These are phyloP conservation scores for Ceratitis capitata DNA, from an alignment of 1,140 invertebrate species.

Conservation along the genomic window DNA sequence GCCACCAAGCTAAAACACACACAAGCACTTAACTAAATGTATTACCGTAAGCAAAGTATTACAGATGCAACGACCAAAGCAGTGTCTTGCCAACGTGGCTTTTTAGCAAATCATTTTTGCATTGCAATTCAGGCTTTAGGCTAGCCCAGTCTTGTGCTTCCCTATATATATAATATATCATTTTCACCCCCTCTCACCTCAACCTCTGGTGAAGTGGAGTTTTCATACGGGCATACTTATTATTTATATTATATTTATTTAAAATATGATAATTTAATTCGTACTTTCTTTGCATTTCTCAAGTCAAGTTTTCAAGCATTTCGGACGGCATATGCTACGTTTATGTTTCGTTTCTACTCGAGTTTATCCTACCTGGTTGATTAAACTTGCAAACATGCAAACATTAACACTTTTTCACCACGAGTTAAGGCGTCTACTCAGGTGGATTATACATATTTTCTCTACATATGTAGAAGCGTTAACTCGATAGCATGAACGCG, in stretches of 20 bases:
- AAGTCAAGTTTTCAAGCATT: no score
- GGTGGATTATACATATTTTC: no score
- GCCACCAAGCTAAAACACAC: not conserved
- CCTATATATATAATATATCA: no score
- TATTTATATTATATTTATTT: not conserved
- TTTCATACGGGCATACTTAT: not conserved
- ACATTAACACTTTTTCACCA: no score
- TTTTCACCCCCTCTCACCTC: not conserved
- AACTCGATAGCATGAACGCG: no score
- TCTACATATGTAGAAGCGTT: no score
- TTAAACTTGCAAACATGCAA: no score
- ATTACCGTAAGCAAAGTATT: conserved; percentile 7
- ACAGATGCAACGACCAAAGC: not conserved
- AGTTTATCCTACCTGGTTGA: no score
- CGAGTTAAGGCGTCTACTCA: no score
- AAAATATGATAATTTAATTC: conserved; percentile 10
- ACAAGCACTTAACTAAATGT: not conserved
- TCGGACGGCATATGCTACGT: no score
- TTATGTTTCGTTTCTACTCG: no score
- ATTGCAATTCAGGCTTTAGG: conserved; percentile 23
- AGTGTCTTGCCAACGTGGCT: not conserved
- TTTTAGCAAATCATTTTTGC: not conserved
- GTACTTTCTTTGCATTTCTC: not conserved
- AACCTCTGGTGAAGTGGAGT: not conserved
- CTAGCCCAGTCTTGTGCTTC: not conserved